Base-by-base conservation (phyloP, 2,113 vertebrate genomes). In the Accipiter virgatus region DNA sequence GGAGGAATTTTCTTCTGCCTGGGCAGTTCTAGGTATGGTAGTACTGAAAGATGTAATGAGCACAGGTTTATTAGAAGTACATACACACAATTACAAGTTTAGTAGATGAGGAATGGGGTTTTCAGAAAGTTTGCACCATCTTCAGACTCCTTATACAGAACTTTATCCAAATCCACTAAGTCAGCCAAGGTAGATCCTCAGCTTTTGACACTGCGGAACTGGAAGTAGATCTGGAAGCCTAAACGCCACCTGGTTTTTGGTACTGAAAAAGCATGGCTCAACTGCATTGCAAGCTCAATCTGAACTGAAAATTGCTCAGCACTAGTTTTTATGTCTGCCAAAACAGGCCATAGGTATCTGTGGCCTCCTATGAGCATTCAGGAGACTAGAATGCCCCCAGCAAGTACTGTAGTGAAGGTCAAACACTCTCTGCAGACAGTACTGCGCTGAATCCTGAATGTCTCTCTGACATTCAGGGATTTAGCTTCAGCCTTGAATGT, bases 391-490 rank as follows among this genome's bases (percentile, higher is more conserved):
- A 82, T 70, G 94, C 91, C 95, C 94, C 97, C 71, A 97, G 97
- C 94, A 96, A 96, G 70, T 72, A 66, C 40, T 4, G 2, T 3
- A 58, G 47, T 82, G 94, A 97, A 97, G 96, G 96, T 95, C 93
- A 97, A 96, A 88, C 25, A 47, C 23, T 91, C 95, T 96, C 95
- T 88, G 74, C 59, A 91, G 97, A 82, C 73, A 70, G n/a, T 47
- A 79, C 42, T 52, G n/a, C 31, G 80, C 17, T 50, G 53, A 94
- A 94, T 91, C 81, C 65, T 90, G 94, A 96, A 95, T 93, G 84
- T 95, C 91, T 93, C 62, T 67, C 78, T 96, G 93, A 95, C 93
- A 94, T 96, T 97, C 95, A 90, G 66, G 45, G 91, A n/a, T 94
- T 95, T 62, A 80, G 55, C 74, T 91, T 70, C 72, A 94, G 77